These are phyloP conservation scores for Meloidogyne chitwoodi DNA, from an alignment of 1,140 invertebrate genomes.

Conservation along the genomic window DNA sequence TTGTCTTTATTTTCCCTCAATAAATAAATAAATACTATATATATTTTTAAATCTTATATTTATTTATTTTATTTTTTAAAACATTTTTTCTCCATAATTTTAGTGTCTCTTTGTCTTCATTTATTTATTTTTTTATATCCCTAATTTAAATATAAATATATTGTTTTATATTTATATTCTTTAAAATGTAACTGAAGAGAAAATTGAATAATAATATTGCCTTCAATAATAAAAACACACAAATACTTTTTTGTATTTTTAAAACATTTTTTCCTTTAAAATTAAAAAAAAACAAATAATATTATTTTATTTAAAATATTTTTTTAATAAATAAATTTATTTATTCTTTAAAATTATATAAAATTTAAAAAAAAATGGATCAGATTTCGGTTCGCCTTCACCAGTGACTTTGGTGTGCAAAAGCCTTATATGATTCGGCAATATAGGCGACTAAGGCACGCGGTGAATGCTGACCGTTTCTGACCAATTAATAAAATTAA, in stretches of 20 bases:
- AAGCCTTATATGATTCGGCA: background rate
- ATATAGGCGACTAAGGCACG: conserved; percentile 36
- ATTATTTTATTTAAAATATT: background rate
- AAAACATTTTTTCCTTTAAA: too few relatives aligned
- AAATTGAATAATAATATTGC: background rate
- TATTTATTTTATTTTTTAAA: too few relatives aligned
- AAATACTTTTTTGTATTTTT: too few relatives aligned
- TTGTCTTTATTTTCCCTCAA: background rate
- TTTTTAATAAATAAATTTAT: background rate
- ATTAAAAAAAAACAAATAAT: too few relatives aligned
- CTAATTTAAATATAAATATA: background rate
- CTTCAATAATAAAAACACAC: background rate
- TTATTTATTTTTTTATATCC: background rate
- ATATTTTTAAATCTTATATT: too few relatives aligned
- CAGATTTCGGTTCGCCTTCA: conserved; percentile 30
- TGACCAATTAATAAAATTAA: too few relatives aligned
- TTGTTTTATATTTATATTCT: background rate
- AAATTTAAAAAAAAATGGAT: too few relatives aligned
- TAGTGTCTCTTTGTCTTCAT: background rate
- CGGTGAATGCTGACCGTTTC: conserved; percentile 29
- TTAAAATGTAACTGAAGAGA: background rate
- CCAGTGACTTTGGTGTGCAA: conserved; percentile 33
- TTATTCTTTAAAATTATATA: background rate
- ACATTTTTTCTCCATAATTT: too few relatives aligned
- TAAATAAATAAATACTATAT: background rate